These are phyloP conservation scores for Coturnix japonica DNA, from an alignment of 2,113 vertebrate species.

Conservation along the genomic window DNA sequence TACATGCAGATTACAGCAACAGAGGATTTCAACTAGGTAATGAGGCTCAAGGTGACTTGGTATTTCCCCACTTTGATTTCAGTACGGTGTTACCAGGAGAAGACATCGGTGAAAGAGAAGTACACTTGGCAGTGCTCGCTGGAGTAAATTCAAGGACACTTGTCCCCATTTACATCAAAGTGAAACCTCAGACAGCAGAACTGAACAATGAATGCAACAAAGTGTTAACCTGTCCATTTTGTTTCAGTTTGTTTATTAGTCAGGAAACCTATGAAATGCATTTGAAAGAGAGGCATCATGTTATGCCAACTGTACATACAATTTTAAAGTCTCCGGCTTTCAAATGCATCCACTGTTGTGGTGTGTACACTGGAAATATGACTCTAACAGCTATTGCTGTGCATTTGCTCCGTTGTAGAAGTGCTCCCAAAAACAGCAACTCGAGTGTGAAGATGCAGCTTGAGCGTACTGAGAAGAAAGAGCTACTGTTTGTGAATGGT, in stretches of 20 bases:
- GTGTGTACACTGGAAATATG: conserved; percentile 95
- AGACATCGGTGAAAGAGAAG: conserved; percentile 88
- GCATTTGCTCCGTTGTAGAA: conserved; percentile 90
- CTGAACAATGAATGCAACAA: conserved; percentile 10
- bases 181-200: conserved; percentile 80
- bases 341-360: conserved; percentile 97
- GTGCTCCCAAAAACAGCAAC: conserved; percentile 87
- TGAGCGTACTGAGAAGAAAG: conserved; percentile 50
- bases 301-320: conserved; percentile 92
- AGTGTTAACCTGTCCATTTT: conserved; percentile 88
- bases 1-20: conserved; percentile 87
- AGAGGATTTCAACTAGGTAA: conserved; percentile 86
- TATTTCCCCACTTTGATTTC: conserved; percentile 93
- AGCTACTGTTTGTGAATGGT: conserved; percentile 62
- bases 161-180: conserved; percentile 87
- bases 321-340: conserved; percentile 92
- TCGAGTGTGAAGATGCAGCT: conserved; percentile 65
- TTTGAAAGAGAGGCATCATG: conserved; percentile 91
- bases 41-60: conserved; percentile 81
- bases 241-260: conserved; percentile 82
- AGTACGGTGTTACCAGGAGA: conserved; percentile 85
- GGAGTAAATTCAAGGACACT: conserved; percentile 77
- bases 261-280: conserved; percentile 86
- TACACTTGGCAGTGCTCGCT: conserved; percentile 89
- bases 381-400: conserved; percentile 92